Conservation (phyloP, 1,140 invertebrate genomes). For the Drosophila busckii region DNA sequence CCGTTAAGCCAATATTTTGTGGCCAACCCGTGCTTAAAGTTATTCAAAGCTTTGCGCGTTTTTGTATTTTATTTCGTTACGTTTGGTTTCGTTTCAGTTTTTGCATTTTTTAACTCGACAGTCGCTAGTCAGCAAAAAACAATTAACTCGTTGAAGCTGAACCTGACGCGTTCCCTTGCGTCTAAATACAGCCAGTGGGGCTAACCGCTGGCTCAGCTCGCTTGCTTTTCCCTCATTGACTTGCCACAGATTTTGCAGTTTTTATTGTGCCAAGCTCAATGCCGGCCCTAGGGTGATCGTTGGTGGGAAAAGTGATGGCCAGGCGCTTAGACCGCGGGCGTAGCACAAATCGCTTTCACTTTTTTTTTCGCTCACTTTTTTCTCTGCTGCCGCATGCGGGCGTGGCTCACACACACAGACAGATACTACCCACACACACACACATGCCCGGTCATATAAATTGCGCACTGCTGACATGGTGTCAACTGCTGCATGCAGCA, state of each 20-base stretch:
- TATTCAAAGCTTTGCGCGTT: slow-evolving; percentile 53
- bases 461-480: slow-evolving; percentile 47
- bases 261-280: slow-evolving; percentile 27
- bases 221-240: slow-evolving; percentile 40
- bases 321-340: slow-evolving; percentile 33
- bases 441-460: slow-evolving; percentile 39
- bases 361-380: slow-evolving; percentile 10
- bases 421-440: slow-evolving; percentile 4
- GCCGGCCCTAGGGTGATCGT: not conserved
- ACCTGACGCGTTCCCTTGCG: slow-evolving; percentile 3
- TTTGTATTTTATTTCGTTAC: slow-evolving; percentile 27
- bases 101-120: slow-evolving; percentile 14
- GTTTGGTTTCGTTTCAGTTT: slow-evolving; percentile 15
- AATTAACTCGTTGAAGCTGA: slow-evolving; percentile 50
- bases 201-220: slow-evolving; percentile 25
- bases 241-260: slow-evolving; percentile 59
- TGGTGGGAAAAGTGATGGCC: not conserved
- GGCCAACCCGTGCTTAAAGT: slow-evolving; percentile 51
- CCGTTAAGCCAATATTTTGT: slow-evolving; percentile 70
- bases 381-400: not conserved
- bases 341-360: slow-evolving; percentile 22
- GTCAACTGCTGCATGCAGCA: slow-evolving; percentile 27
- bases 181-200: slow-evolving; percentile 7
- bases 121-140: slow-evolving; percentile 53
- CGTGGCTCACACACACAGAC: not conserved